phyloP scores from a whole-genome alignment of 2,888 invertebrate species.

The Caenorhabditis imperialis region DNA sequence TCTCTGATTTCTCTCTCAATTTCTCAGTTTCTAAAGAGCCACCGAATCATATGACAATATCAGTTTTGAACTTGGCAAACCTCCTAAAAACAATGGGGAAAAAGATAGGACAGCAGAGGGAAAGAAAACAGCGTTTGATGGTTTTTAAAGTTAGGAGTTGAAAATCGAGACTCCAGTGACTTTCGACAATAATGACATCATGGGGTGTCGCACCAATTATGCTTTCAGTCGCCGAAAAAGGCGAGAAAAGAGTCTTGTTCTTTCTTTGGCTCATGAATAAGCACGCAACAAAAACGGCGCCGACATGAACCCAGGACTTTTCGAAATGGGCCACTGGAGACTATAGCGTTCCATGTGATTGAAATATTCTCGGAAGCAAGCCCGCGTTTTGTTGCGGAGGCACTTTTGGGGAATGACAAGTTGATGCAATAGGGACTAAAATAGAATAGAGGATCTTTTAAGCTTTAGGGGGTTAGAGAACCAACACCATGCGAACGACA shows the following conservation, averaged over 20 bases:
- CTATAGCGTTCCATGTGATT: constrained; percentile 42
- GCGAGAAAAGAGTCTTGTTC: constrained; percentile 21
- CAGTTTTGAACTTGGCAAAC: constrained; percentile 49
- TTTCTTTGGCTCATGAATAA: constrained; percentile 38
- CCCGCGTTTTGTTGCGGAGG: constrained; percentile 36
- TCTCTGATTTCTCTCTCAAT: constrained; percentile 1
- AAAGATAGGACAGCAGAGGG: constrained; percentile 30
- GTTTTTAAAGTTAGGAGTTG: no score
- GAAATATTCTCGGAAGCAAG: constrained; percentile 28
- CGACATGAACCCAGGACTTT: constrained; percentile 38
- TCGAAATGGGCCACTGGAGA: constrained; percentile 47
- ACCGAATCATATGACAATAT: constrained; percentile 52
- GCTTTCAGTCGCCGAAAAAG: constrained; percentile 12
- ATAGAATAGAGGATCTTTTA: no score
- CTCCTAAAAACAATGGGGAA: constrained; percentile 36
- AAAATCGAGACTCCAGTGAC: no score
- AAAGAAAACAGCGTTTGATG: constrained; percentile 4
- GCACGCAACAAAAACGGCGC: constrained; percentile 18
- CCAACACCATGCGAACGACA: no score
- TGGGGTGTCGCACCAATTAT: no score
- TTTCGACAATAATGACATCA: no score
- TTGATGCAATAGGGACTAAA: background rate
- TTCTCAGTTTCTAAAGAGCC: constrained; percentile 9
- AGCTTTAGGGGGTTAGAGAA: no score
- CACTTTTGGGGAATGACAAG: constrained; percentile 20